phyloP scores from a whole-genome alignment of 2,113 vertebrate species.

The Mustelus asterias region DNA sequence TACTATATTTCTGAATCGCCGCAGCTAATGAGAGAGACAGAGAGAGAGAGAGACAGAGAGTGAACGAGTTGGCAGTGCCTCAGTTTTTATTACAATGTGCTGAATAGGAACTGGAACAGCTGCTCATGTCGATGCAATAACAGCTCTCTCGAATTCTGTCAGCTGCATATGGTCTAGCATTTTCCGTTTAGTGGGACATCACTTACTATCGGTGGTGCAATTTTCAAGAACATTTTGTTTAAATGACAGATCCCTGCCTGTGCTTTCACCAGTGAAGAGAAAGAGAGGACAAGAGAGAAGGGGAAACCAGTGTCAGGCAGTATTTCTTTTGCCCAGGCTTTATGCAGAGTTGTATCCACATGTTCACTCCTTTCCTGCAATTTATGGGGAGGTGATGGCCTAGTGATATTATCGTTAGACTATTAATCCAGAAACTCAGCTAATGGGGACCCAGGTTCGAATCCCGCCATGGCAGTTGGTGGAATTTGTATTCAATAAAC shows the following conservation, averaged over 20 bases:
- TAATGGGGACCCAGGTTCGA: no score
- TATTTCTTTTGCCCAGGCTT: background rate
- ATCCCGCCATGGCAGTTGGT: no score
- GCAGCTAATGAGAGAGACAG: background rate
- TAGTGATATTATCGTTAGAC: no score
- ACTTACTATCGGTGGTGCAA: background rate
- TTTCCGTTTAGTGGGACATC: background rate
- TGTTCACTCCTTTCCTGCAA: background rate
- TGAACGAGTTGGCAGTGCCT: background rate
- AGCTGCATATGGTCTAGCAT: background rate
- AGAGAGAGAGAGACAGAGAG: background rate
- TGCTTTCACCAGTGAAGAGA: background rate
- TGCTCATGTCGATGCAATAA: background rate
- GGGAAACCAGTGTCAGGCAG: background rate
- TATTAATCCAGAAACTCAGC: no score
- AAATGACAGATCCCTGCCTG: background rate
- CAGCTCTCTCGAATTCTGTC: background rate
- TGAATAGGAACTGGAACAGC: constrained; percentile 10
- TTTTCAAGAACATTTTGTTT: background rate
- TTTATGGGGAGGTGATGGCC: no score
- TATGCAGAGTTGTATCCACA: background rate
- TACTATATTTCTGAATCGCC: background rate
- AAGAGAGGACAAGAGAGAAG: background rate
- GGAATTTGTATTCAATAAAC: no score
- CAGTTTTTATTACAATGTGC: background rate